phyloP scores from a whole-genome alignment of 2,797 vertebrate species.

The Ctenopoma multispine region DNA sequence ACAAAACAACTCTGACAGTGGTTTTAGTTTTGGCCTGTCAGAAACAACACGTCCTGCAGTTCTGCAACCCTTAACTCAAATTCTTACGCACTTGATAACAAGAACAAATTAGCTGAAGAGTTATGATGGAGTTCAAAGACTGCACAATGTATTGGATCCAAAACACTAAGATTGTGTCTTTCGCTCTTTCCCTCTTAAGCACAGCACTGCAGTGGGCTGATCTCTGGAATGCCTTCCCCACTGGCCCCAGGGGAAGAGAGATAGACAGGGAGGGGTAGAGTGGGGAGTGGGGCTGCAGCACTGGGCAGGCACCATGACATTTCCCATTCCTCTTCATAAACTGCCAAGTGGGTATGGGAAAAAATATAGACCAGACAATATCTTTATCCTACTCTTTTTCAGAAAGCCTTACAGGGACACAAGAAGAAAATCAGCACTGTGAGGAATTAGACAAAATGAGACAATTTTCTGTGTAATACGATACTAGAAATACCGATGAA shows the following conservation, averaged over 20 bases:
- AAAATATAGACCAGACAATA: slow-evolving; percentile 42
- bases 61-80: slow-evolving; percentile 44
- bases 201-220: slow-evolving; percentile 65
- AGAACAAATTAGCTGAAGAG: slow-evolving; percentile 59
- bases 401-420: slow-evolving; percentile 38
- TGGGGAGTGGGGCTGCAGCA: slow-evolving; percentile 34
- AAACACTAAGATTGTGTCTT: slow-evolving; percentile 30
- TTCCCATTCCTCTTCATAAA: slow-evolving; percentile 81
- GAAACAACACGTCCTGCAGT: slow-evolving; percentile 42
- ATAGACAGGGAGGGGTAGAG: slow-evolving; percentile 59
- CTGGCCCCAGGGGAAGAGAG: slow-evolving; percentile 71
- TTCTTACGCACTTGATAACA: slow-evolving; percentile 47
- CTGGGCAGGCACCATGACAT: slow-evolving; percentile 73
- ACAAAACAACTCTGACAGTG: slow-evolving; percentile 41
- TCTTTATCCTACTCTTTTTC: slow-evolving; percentile 58
- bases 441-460: slow-evolving; percentile 29
- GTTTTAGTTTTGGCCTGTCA: slow-evolving; percentile 48
- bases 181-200: slow-evolving; percentile 51
- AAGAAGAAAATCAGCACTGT: slow-evolving; percentile 15
- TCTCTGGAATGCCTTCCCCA: slow-evolving; percentile 76
- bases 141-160: slow-evolving; percentile 29
- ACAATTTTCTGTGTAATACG: slow-evolving; percentile 18
- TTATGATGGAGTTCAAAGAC: slow-evolving; percentile 48
- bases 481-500: slow-evolving; percentile 14
- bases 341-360: slow-evolving; percentile 67